These are phyloP conservation scores for Cotesia chilonis DNA, from an alignment of 1,140 invertebrate species.

Conservation along the genomic window DNA sequence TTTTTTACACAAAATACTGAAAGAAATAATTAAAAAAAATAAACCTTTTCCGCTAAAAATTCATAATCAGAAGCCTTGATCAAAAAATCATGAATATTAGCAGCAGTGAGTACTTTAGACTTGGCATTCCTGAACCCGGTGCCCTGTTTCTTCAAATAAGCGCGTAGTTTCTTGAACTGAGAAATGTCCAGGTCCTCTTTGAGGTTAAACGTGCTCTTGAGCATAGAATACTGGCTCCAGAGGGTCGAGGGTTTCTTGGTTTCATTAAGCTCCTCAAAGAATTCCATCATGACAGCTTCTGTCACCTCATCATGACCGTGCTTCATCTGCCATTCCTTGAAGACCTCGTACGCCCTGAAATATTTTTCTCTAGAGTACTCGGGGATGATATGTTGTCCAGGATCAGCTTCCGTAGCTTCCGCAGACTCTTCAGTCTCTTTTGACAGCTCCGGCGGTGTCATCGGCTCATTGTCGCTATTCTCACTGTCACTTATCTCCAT, in stretches of 20 bases:
- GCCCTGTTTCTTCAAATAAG: constrained; percentile 31
- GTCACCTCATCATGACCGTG: neutral
- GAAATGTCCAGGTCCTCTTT: constrained; percentile 31
- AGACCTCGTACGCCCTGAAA: too few relatives aligned
- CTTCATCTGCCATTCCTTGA: too few relatives aligned
- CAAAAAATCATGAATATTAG: constrained; percentile 34
- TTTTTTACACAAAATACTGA: too few relatives aligned
- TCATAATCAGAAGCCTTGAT: constrained; percentile 33
- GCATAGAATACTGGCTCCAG: constrained; percentile 35
- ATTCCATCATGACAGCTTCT: constrained; percentile 20
- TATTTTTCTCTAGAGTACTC: too few relatives aligned
- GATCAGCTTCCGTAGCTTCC: too few relatives aligned
- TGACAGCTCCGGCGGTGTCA: too few relatives aligned
- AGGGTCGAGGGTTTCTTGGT: constrained; percentile 32
- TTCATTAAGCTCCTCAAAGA: constrained; percentile 25
- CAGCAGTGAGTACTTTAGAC: constrained; percentile 28
- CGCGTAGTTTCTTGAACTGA: constrained; percentile 22
- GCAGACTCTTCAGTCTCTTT: too few relatives aligned
- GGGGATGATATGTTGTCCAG: too few relatives aligned
- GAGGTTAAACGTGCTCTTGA: constrained; percentile 30
- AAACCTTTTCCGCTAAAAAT: constrained; percentile 36
- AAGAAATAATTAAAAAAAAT: too few relatives aligned
- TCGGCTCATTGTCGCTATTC: too few relatives aligned
- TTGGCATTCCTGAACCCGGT: constrained; percentile 36
- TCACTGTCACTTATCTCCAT: too few relatives aligned